Evolutionary conservation across 1,140 invertebrate species (phyloP).

Genomic region (Hylaeus volcanicus): DNA sequence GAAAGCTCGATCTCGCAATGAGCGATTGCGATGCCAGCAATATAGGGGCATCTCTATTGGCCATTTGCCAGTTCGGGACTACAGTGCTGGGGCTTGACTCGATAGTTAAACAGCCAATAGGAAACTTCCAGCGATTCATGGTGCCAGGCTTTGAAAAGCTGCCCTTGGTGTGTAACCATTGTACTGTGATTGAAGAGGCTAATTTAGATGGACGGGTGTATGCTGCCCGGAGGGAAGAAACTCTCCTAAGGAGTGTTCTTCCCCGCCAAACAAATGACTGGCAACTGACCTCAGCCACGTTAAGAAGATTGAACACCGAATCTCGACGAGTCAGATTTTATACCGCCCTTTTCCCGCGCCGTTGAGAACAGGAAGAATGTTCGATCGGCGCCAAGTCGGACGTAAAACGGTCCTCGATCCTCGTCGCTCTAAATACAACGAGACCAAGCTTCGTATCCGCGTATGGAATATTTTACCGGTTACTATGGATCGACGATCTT

Average conservation of each 20-base stretch:
- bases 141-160: slow-evolving; percentile 56
- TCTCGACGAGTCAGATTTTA: slow-evolving; percentile 46
- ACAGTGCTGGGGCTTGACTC: slow-evolving; percentile 13
- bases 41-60: slow-evolving; percentile 50
- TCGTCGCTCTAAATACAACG: background rate
- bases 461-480: no score
- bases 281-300: slow-evolving; percentile 57
- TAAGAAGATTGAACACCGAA: slow-evolving; percentile 58
- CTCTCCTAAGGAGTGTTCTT: slow-evolving; percentile 51
- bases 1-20: slow-evolving; percentile 48
- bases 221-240: slow-evolving; percentile 35
- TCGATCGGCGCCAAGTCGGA: slow-evolving; percentile 42
- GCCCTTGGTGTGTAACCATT: slow-evolving; percentile 61
- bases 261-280: slow-evolving; percentile 58
- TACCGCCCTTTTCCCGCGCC: no score
- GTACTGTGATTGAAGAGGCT: slow-evolving; percentile 64
- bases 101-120: slow-evolving; percentile 64
- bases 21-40: slow-evolving; percentile 42
- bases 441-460: no score
- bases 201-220: slow-evolving; percentile 62
- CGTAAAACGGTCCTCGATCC: background rate
- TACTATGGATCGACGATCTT: background rate
- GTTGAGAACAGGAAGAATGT: slow-evolving; percentile 41
- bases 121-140: slow-evolving; percentile 49
- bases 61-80: slow-evolving; percentile 56